A percentile compares a stretch with the other conserved stretches of the same genome.
Evolutionary conservation across 2,113 vertebrate genomes (phyloP).

Genomic region (Sebastes schlegelii): DNA sequence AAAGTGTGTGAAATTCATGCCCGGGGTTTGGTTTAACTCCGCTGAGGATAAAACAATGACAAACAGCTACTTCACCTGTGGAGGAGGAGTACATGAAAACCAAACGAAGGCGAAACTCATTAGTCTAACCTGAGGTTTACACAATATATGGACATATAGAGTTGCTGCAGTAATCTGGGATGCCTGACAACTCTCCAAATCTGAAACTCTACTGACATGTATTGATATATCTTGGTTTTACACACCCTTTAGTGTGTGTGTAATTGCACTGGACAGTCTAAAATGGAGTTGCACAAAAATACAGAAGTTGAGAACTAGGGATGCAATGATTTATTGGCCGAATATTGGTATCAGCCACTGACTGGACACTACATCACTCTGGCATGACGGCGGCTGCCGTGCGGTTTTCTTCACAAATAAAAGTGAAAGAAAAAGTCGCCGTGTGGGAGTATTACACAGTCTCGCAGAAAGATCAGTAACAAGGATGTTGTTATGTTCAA

Average conservation of each 20-base stretch:
- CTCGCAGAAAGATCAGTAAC: too few species aligned
- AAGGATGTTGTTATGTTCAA: too few species aligned
- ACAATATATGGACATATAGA: neutral
- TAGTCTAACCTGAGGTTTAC: neutral
- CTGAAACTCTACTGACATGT: neutral
- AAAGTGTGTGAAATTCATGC: conserved; percentile 59
- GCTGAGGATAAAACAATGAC: conserved; percentile 24
- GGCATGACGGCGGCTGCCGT: too few species aligned
- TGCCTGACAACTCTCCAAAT: conserved; percentile 5
- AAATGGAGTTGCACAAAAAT: neutral
- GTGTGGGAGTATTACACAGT: too few species aligned
- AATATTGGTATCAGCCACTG: too few species aligned
- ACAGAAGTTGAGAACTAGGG: neutral
- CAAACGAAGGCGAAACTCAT: conserved; percentile 4
- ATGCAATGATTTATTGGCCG: too few species aligned
- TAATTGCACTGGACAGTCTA: neutral
- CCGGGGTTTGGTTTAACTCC: conserved; percentile 41
- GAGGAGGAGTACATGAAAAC: neutral
- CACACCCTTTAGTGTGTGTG: neutral
- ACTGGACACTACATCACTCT: too few species aligned
- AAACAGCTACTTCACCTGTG: conserved; percentile 24
- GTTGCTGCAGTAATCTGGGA: conserved; percentile 2
- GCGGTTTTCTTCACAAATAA: too few species aligned
- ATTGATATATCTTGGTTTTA: neutral
- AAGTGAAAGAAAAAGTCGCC: too few species aligned